Conservation (phyloP, 35 echinoderm and acorn worm species). For the Heliocidaris erythrogramma region DNA sequence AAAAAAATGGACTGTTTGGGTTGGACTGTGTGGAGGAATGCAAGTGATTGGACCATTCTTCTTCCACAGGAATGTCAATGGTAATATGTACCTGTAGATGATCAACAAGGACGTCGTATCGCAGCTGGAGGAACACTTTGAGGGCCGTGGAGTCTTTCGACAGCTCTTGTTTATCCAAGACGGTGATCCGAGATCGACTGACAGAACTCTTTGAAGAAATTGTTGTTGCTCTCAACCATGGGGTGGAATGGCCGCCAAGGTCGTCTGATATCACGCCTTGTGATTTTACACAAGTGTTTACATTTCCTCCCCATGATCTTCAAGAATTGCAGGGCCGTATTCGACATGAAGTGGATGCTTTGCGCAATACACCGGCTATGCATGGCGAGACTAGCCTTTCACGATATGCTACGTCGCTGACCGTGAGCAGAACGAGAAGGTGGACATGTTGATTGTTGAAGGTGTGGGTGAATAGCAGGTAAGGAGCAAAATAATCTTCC, state of each 20-base stretch:
- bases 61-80: too few relatives aligned
- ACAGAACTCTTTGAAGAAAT: background rate
- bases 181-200: background rate
- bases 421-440: background rate
- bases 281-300: background rate
- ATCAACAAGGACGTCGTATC: background rate
- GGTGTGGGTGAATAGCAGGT: too few relatives aligned
- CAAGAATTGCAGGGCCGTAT: background rate
- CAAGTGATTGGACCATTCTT: too few relatives aligned
- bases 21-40: background rate
- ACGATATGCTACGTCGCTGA: too few relatives aligned
- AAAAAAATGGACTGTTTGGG: background rate
- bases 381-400: background rate
- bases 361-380: background rate
- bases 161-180: too few relatives aligned
- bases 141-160: too few relatives aligned
- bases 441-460: background rate
- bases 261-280: background rate
- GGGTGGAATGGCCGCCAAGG: background rate
- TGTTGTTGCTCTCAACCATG: background rate
- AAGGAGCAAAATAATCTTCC: too few relatives aligned
- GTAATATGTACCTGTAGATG: too few relatives aligned
- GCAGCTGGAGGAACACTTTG: background rate
- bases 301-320: background rate
- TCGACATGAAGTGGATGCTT: constrained; percentile 1